A percentile compares a stretch with the other conserved stretches of the same genome.
Conservation (phyloP, 2,797 vertebrate genomes). For the Danio albolineatus region DNA sequence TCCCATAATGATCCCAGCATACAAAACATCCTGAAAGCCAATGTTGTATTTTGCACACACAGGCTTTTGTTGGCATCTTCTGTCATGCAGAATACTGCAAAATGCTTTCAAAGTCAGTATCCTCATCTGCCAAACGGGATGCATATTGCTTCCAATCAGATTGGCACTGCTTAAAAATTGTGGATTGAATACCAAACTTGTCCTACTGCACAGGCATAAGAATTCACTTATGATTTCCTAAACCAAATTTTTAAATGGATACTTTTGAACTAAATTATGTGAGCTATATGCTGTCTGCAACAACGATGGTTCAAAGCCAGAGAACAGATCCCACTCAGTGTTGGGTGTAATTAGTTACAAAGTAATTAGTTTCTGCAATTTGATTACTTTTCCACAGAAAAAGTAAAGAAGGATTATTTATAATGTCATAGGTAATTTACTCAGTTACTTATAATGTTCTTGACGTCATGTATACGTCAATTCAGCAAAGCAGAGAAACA, state of each 20-base stretch:
- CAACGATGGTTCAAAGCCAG: not conserved
- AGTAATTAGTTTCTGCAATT: no score
- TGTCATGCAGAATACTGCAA: not conserved
- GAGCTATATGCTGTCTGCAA: slow-evolving; percentile 1
- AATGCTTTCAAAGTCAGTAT: slow-evolving; percentile 1
- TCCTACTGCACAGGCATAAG: not conserved
- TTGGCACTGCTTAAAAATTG: slow-evolving; percentile 1
- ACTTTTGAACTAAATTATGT: not conserved
- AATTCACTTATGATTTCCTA: not conserved
- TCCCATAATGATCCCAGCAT: no score
- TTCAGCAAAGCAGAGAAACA: no score
- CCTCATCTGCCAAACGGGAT: not conserved
- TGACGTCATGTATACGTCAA: no score
- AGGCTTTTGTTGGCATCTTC: not conserved
- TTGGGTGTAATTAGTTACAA: no score
- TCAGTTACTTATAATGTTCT: no score
- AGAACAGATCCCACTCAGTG: not conserved
- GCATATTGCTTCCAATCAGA: not conserved
- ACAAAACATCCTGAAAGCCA: no score
- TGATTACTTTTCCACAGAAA: no score
- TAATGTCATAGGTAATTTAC: no score
- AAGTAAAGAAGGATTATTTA: no score
- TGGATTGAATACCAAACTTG: not conserved
- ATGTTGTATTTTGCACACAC: no score
- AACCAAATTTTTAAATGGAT: not conserved